phyloP scores from a whole-genome alignment of 2,113 vertebrate species.

The Phaetusa simplex region DNA sequence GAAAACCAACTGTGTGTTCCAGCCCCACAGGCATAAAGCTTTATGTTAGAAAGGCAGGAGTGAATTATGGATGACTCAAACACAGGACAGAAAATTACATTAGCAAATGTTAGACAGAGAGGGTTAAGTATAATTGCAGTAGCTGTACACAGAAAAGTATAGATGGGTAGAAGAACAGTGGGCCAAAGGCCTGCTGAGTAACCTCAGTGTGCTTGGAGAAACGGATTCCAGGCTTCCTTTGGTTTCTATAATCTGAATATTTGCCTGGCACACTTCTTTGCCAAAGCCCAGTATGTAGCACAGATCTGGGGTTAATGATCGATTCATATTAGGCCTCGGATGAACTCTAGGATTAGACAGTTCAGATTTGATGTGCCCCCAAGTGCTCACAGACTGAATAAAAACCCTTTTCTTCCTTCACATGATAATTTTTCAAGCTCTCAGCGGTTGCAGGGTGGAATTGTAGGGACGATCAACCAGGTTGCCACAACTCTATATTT shows the following conservation, averaged over 20 bases:
- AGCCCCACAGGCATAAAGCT: not conserved
- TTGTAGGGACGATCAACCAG: not conserved
- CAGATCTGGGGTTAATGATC: not conserved
- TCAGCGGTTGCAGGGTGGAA: not conserved
- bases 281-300: not conserved
- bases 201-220: not conserved
- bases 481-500: not conserved
- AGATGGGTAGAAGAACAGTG: not conserved
- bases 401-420: not conserved
- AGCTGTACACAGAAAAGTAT: not conserved
- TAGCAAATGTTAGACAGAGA: not conserved
- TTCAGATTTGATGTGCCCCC: not conserved
- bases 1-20: not conserved
- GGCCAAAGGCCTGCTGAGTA: not conserved
- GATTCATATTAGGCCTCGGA: not conserved
- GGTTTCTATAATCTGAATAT: not conserved
- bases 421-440: not conserved
- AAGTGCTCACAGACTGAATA: not conserved
- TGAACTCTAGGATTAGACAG: not conserved
- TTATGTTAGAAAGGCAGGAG: not conserved
- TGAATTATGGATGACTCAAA: slow-evolving; percentile 17
- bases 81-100: not conserved
- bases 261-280: not conserved
- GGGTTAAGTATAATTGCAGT: not conserved
- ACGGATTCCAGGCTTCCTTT: not conserved